Base-by-base conservation (phyloP, 2,797 vertebrate genomes). In the Coregonus ussuriensis region DNA sequence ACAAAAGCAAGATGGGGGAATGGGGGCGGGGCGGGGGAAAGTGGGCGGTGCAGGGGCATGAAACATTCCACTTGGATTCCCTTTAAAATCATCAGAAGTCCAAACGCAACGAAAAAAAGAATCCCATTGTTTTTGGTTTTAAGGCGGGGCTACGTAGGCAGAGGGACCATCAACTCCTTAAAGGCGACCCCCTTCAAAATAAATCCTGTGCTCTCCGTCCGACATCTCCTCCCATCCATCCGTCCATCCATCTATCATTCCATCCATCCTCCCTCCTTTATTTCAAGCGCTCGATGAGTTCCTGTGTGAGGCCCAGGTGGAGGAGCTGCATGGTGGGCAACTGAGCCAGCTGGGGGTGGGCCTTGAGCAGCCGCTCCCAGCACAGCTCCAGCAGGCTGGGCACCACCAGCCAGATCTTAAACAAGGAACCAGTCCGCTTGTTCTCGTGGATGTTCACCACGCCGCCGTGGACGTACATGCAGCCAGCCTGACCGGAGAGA, bases 391-490 rank as follows among this genome's bases (percentile, higher is more conserved):
- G 93, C 82, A 99, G 93, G 84, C 96, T 99, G 86, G 98, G 98
- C 0, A 97, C 97, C 68, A 95, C 95, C 87, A 99, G 95, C 98
- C 97, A 99, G 91, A 99, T 98, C 94, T 97, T 98, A 92, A 98
- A 99, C 79, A 99, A 91, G 15, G 98, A 99, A 82, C 96, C 97
- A 93, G 98, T 99, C 90, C 98, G 92, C 93, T 96, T 97, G 94
- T 99, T 98, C 87, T 99, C 96, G 0, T 96, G 96, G 93, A 99
- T 99, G 93, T 97, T 97, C 81, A 99, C 97, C 76, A 99, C 98
- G 0, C 98, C 98, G 41, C 98, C 98, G 0, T 99, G 98, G 78
- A 99, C 95, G 72, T 99, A 99, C 98, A 99, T 99, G 86, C 98
- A 99, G 87, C 98, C 98, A 0, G 98, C 97, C 98, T 99, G 65